phyloP scores from a whole-genome alignment of 2,113 vertebrate genomes.

The Okapia johnstoni region DNA sequence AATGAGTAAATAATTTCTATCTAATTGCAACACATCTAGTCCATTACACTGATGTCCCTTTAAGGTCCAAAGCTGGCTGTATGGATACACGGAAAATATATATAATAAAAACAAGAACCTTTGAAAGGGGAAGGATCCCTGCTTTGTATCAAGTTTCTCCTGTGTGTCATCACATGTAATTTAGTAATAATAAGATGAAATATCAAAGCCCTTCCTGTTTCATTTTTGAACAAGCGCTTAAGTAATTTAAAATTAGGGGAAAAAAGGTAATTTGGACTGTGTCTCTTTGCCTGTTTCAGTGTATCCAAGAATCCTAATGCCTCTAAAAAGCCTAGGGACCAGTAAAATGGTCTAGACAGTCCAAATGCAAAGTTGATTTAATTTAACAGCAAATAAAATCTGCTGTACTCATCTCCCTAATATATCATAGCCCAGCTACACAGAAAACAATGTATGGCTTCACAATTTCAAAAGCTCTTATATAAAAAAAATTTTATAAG shows the following conservation, averaged over 20 bases:
- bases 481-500: not conserved
- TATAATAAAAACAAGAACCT: not conserved
- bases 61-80: not conserved
- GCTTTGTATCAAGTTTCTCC: not conserved
- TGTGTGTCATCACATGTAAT: not conserved
- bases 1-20: slow-evolving; percentile 31
- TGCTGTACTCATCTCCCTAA: not conserved
- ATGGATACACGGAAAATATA: not conserved
- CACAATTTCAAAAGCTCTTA: not conserved
- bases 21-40: not conserved
- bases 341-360: not conserved
- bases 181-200: not conserved
- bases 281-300: not conserved
- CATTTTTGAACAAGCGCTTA: not conserved
- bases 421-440: not conserved
- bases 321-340: not conserved
- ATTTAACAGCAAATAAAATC: not conserved
- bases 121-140: not conserved
- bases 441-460: not conserved
- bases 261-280: not conserved
- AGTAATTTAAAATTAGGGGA: not conserved
- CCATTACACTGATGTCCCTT: not conserved
- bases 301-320: not conserved
- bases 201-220: not conserved
- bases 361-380: not conserved